Evolutionary conservation across 30 jellyfish, hydroid and myxozoan species (phyloP), one percentile per base, ranked within the genome.

Genomic region (Aurelia sp.): DNA sequence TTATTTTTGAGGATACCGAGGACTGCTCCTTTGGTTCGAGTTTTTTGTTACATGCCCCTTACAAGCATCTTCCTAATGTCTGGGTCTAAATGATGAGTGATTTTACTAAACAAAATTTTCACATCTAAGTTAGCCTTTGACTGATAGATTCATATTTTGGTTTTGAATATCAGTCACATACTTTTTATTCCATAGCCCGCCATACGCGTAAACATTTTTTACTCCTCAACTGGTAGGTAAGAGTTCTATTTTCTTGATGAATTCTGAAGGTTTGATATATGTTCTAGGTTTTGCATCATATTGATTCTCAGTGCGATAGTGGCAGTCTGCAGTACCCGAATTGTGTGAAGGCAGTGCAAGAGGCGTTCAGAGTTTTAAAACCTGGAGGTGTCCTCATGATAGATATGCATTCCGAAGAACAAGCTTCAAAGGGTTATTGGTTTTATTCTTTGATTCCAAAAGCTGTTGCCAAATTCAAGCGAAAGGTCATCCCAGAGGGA

Each of bases 331-430:
- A 51, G 61, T 62, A 62, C 71, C 97, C 97, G 13, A 82, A 73
- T 59, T 59, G 72, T 21, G 81, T 37, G 16, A 82, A 62, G 44
- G 64, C 95, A 7, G 62, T 89, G 47, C 61, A 52, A 11, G 91
- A 89, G 68, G 94, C 97, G 9, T 64, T 79, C 68, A 72, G 95
- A 11, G 91, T 89, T 18, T 48, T 89, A 59, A 82, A 82, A 71
- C 95, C 97, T 4, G 95, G 95, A 50, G 97, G 97, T 13, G 73
- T 89, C 17, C 66, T 89, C 3, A 55, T 89, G 86, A 82, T 89
- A 53, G 92, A 82, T 59, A 68, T 82, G 88, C 88, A 77, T 51
- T 62, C 92, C 20, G 74, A 82, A 60, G 78, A 68, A 20, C 92
- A 82, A 82, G 92, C 92, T 7, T 31, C 74, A 18, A 58, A 58